phyloP scores from a whole-genome alignment of 2,113 vertebrate genomes.

The Lipophrys pholis region DNA sequence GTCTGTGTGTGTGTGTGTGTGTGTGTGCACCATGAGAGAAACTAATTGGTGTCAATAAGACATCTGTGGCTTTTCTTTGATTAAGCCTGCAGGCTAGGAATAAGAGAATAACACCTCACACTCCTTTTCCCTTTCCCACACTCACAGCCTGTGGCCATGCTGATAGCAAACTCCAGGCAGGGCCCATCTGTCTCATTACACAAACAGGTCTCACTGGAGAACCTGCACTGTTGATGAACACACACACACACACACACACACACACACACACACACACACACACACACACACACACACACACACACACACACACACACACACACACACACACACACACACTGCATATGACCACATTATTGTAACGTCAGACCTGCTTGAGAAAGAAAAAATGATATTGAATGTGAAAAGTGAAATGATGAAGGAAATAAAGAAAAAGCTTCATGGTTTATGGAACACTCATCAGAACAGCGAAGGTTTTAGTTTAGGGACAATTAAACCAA shows the following conservation, averaged over 20 bases:
- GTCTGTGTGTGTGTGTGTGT: conserved; percentile 8
- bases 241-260: conserved; percentile 33
- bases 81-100: conserved; percentile 77
- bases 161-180: conserved; percentile 71
- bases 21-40: conserved; percentile 56
- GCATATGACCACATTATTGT: conserved; percentile 48
- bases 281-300: conserved; percentile 15
- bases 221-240: conserved; percentile 70
- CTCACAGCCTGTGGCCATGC: conserved; percentile 64
- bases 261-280: conserved; percentile 31
- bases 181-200: conserved; percentile 78
- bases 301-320: conserved; percentile 21
- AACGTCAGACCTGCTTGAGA: conserved; percentile 55
- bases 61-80: conserved; percentile 81
- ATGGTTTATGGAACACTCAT: too few species aligned
- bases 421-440: conserved; percentile 17
- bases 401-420: conserved; percentile 43
- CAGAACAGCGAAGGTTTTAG: too few species aligned
- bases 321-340: conserved; percentile 22
- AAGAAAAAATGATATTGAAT: conserved; percentile 34
- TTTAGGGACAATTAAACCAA: too few species aligned
- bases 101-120: conserved; percentile 61
- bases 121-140: conserved; percentile 12
- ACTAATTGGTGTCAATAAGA: conserved; percentile 81
- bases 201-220: conserved; percentile 66